These are phyloP conservation scores for Styela plicata DNA, from an alignment of 23 tunicate species.

Conservation along the genomic window DNA sequence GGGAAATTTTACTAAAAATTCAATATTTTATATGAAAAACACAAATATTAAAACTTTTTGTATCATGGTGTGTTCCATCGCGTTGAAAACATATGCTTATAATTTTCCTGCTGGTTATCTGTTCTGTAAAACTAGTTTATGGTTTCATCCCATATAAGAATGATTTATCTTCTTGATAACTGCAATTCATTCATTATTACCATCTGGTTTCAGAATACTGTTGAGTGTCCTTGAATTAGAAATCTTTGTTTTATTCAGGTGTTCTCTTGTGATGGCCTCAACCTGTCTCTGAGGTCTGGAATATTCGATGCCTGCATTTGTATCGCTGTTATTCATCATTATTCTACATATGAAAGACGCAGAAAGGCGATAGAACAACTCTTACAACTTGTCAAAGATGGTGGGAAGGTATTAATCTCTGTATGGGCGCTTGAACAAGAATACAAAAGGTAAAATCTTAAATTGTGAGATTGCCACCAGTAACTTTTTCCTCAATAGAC, in stretches of 20 bases:
- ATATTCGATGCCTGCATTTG: slow-evolving; percentile 85
- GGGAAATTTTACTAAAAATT: no score
- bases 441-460: slow-evolving; percentile 23
- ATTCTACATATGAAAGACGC: slow-evolving; percentile 49
- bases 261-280: slow-evolving; percentile 77
- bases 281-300: slow-evolving; percentile 39
- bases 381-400: slow-evolving; percentile 36
- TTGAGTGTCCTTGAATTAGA: no score
- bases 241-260: slow-evolving; percentile 6
- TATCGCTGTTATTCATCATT: slow-evolving; percentile 97
- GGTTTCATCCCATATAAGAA: no score
- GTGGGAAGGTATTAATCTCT: slow-evolving; percentile 72
- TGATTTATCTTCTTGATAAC: no score
- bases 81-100: no score
- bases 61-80: neutral
- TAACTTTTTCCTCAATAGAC: neutral
- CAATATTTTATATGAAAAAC: no score
- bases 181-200: no score
- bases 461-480: no score
- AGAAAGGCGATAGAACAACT: slow-evolving; percentile 66
- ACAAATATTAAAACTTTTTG: neutral
- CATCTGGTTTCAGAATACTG: no score
- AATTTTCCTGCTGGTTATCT: no score
- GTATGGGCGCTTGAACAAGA: slow-evolving; percentile 97
- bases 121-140: no score